Conservation (phyloP, 2,888 invertebrate species). For the Watsonalla cultraria region DNA sequence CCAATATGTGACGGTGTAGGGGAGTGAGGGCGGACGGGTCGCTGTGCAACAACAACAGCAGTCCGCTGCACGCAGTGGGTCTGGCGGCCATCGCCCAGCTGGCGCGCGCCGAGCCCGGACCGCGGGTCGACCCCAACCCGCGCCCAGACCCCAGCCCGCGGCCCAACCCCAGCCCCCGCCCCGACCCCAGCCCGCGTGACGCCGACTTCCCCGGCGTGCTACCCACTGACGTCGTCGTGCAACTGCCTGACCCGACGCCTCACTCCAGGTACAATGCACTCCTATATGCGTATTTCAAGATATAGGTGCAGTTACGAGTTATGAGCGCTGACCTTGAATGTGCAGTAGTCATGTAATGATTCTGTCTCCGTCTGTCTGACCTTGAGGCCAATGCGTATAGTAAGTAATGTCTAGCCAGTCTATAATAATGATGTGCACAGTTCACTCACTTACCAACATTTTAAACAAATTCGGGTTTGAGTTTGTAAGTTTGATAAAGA, state of each 20-base stretch:
- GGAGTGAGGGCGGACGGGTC: background rate
- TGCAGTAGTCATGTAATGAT: too few relatives aligned
- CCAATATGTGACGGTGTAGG: background rate
- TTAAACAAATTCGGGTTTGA: too few relatives aligned
- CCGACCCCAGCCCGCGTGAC: conserved; percentile 37
- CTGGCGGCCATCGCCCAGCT: conserved; percentile 88
- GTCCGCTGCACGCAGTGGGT: conserved; percentile 83
- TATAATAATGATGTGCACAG: too few relatives aligned
- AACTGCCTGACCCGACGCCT: conserved; percentile 37
- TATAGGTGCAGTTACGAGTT: too few relatives aligned
- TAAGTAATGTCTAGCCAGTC: too few relatives aligned
- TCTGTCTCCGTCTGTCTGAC: too few relatives aligned
- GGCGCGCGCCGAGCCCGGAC: conserved; percentile 72
- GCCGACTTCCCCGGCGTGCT: conserved; percentile 71
- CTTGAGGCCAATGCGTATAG: too few relatives aligned
- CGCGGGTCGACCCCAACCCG: conserved; percentile 64
- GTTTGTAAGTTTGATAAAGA: too few relatives aligned
- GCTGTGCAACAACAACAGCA: conserved; percentile 78
- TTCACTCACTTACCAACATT: too few relatives aligned
- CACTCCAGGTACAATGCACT: background rate
- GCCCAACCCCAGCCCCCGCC: conserved; percentile 63
- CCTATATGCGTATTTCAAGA: too few relatives aligned
- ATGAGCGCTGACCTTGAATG: too few relatives aligned
- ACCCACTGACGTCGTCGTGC: conserved; percentile 71
- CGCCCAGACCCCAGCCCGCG: conserved; percentile 87